A percentile compares a stretch with the other conserved stretches of the same genome.
phyloP scores from a whole-genome alignment of 2,797 vertebrate genomes.

The Sebastes cheni region DNA sequence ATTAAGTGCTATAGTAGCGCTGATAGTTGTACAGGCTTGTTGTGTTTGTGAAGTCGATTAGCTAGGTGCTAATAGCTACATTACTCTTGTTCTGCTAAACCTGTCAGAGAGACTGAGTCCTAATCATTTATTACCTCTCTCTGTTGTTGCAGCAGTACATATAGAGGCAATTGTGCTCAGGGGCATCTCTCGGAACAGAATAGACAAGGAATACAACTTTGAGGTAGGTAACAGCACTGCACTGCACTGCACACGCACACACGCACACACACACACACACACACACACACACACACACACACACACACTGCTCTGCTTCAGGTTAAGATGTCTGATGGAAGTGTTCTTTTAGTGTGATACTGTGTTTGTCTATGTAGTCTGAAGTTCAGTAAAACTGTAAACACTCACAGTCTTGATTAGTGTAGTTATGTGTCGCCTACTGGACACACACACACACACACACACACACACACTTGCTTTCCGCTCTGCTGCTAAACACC shows the following conservation, averaged over 20 bases:
- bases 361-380: background rate
- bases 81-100: background rate
- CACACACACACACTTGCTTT: too few species aligned
- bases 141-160: conserved; percentile 72
- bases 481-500: background rate
- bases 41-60: background rate
- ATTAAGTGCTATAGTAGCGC: background rate
- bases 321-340: background rate
- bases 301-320: background rate
- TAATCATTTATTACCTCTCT: background rate
- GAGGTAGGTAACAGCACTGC: conserved; percentile 55
- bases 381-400: background rate
- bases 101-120: background rate
- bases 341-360: background rate
- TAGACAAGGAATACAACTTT: conserved; percentile 80
- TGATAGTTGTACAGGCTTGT: background rate
- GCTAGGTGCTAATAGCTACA: background rate
- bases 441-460: too few species aligned
- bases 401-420: background rate
- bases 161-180: conserved; percentile 77
- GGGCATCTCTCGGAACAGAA: conserved; percentile 65
- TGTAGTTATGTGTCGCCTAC: background rate
- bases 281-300: too few species aligned
- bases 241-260: too few species aligned
- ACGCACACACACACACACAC: background rate